These are phyloP conservation scores for Cactoblastis cactorum DNA, from an alignment of 2,888 invertebrate genomes.

Conservation along the genomic window DNA sequence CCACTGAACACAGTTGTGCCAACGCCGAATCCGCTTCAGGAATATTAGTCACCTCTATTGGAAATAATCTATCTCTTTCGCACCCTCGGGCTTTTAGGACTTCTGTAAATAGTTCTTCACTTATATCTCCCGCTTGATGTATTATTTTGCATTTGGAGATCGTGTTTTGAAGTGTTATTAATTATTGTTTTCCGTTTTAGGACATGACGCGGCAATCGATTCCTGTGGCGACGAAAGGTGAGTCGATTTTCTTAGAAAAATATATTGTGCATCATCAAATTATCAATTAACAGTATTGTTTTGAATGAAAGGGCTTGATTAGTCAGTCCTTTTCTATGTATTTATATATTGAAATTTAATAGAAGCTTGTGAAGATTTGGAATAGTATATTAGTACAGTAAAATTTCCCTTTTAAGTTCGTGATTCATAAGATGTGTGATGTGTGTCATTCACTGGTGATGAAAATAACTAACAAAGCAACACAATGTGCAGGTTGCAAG, in stretches of 20 bases:
- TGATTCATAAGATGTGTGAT: constrained; percentile 37
- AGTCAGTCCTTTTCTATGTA: not conserved
- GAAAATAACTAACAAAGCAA: constrained; percentile 27
- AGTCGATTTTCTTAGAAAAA: constrained; percentile 32
- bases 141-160: constrained; percentile 26
- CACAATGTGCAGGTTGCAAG: not conserved
- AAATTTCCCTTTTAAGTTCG: constrained; percentile 25
- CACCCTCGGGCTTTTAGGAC: constrained; percentile 11
- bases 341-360: not conserved
- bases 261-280: constrained; percentile 11
- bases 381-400: not conserved
- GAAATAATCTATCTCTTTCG: not conserved
- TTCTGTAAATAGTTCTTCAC: constrained; percentile 21
- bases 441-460: constrained; percentile 19
- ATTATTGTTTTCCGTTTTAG: constrained; percentile 62
- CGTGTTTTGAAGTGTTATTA: constrained; percentile 25
- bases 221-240: constrained; percentile 75
- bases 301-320: not conserved
- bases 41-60: constrained; percentile 16
- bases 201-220: constrained; percentile 79
- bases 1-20: constrained; percentile 16
- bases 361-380: not conserved
- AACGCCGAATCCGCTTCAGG: constrained; percentile 12
- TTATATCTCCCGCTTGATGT: constrained; percentile 26
- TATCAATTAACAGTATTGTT: not conserved